Evolutionary conservation across 2,888 invertebrate species (phyloP), one percentile per base, ranked within the genome.

Genomic region (Folsomia manolachei): DNA sequence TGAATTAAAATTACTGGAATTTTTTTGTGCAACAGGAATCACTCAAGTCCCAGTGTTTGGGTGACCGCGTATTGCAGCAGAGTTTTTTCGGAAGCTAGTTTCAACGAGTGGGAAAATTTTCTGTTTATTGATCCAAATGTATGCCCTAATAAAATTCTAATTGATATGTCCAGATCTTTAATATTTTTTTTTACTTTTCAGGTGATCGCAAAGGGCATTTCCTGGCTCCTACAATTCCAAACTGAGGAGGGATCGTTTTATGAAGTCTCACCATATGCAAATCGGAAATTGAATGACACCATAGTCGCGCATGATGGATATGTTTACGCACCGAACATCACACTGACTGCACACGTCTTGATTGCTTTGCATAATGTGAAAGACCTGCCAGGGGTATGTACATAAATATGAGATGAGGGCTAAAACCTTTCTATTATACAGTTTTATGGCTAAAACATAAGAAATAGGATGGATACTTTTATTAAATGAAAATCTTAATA

Each of bases 31-130:
- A 70, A 25, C 81, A 90, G 90, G 90, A 93, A 94, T 82, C 92
- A 93, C 82, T 94, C 94, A 0, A 88, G 88, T 0, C 89, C 94
- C 0, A 94, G 94, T 51, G 94, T 95, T 0, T 95, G 96, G 95
- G 84, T 97, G 77, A 97, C 97, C 0, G 92, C 97, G 0, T 96
- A 94, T 84, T 93, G 93, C 82, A 91, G 93, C 0, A 88, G 93
- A 78, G 88, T 93, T 65, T 90, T 97, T 83, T 92, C 95, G 83
- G 94, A 94, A 82, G 96, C 95, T 0, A 92, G 92, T 52, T 95
- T 95, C 84, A 95, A 95, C 82, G 97, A 97, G 83, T 97, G 97
- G 97, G 96, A 97, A 86, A 94, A 95, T 84, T 94, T 90, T 82
- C 90, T 97, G 70, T 97, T 94, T 84, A 94, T 97, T 78, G 96